phyloP scores from a whole-genome alignment of 92 coral and sea anemone species.

The Micromussa lordhowensis region DNA sequence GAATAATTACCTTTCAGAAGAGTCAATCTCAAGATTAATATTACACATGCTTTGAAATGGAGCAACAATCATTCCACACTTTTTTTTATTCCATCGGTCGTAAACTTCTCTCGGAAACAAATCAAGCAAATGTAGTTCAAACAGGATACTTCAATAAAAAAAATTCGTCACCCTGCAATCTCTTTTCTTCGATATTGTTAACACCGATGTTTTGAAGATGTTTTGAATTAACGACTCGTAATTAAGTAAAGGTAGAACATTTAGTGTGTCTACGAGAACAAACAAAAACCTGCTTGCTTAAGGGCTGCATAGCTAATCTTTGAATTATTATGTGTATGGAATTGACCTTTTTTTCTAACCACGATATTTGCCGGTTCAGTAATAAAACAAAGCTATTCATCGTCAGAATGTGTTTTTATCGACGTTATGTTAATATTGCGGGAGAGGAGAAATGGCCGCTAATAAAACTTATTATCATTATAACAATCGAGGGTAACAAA shows the following conservation, averaged over 20 bases:
- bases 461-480: neutral
- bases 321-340: neutral
- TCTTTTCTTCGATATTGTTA: neutral
- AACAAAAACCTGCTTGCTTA: neutral
- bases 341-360: neutral
- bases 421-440: slow-evolving; percentile 7
- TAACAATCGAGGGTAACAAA: neutral
- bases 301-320: neutral
- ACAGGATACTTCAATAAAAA: neutral
- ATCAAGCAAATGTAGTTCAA: neutral
- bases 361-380: neutral
- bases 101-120: neutral
- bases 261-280: neutral
- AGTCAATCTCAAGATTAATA: too few relatives aligned
- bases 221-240: neutral
- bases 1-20: too few relatives aligned
- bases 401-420: neutral
- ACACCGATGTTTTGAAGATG: neutral
- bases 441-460: neutral
- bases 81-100: neutral
- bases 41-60: neutral
- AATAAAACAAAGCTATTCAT: neutral
- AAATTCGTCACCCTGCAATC: neutral
- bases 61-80: neutral
- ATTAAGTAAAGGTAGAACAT: neutral